Base-by-base conservation (phyloP, 2,797 vertebrate genomes). In the Spheniscus humboldti region DNA sequence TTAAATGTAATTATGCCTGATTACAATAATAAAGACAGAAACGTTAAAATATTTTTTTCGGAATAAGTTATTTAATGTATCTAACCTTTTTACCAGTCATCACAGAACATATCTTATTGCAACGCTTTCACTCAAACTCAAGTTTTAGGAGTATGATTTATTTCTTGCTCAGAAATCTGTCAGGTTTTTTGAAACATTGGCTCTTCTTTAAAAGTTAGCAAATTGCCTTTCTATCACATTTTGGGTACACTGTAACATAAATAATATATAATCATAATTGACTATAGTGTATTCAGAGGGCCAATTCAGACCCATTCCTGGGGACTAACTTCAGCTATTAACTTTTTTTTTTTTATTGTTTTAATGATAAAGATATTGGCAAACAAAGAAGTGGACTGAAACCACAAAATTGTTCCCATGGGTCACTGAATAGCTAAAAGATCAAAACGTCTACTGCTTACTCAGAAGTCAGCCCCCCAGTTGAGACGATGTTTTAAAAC, bases 111-210 rank as follows among this genome's bases (percentile, higher is more conserved):
- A 33, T 41, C 17, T 57, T 39, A 35, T 28, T 76, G 8, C 18
- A 81, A 35, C 0, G 1, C 0, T 80, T 55, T 50, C 60, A 35
- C 7, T 45, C 18, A 62, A 75, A 73, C 35, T 90, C 43, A 41
- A 6, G 4, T 2, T 78, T 68, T 48, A 48, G 12, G 11, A 27
- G 3, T 52, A 50, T 48, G 33, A 77, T 63, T 77, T 77, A 13
- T 50, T 86, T 83, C 31, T 76, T 80, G 3, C 14, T 71, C 39
- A 74, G 45, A 92, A 79, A 30, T 27, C 7, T n/a, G 22, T 23
- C 0, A 0, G 1, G 1, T 31, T 35, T 63, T 81, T 53, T n/a
- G 0, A 56, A 90, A 66, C 8, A 53, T 5, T 23, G 16, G 10
- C 3, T 67, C 7, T 53, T 43, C 27, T 35, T 81, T 71, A 68